These are phyloP conservation scores for Hemicentrotus pulcherrimus DNA, from an alignment of 35 echinoderm and acorn worm genomes.

Conservation along the genomic window DNA sequence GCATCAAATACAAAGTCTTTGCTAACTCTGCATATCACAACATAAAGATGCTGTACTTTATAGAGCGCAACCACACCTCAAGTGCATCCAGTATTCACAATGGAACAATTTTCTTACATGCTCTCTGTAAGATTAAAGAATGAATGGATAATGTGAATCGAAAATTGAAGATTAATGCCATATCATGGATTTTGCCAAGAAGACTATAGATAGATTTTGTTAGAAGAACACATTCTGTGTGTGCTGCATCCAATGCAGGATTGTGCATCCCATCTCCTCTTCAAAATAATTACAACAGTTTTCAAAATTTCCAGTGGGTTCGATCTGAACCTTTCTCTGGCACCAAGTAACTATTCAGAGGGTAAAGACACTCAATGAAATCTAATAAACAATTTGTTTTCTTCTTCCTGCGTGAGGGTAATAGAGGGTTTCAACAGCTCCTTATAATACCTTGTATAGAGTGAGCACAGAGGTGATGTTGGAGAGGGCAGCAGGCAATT, in stretches of 20 bases:
- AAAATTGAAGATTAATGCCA: too few relatives aligned
- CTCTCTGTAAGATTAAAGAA: background rate
- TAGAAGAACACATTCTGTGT: too few relatives aligned
- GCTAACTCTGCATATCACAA: background rate
- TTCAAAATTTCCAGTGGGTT: background rate
- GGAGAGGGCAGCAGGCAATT: conserved; percentile 30
- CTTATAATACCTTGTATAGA: background rate
- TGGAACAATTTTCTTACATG: too few relatives aligned
- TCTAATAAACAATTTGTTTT: background rate
- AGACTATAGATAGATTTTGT: too few relatives aligned
- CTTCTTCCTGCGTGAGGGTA: background rate
- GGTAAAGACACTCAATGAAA: background rate
- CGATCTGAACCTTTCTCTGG: background rate
- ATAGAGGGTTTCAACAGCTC: background rate
- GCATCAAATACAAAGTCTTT: background rate
- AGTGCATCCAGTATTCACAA: background rate
- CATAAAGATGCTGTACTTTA: background rate
- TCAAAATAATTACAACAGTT: background rate
- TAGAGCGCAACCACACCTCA: background rate
- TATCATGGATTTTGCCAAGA: too few relatives aligned
- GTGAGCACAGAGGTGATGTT: background rate
- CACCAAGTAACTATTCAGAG: background rate
- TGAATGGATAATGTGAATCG: background rate
- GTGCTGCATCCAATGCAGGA: background rate
- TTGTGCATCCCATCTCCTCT: background rate